phyloP scores from a whole-genome alignment of 2,888 invertebrate genomes.

The Lasiommata megera region DNA sequence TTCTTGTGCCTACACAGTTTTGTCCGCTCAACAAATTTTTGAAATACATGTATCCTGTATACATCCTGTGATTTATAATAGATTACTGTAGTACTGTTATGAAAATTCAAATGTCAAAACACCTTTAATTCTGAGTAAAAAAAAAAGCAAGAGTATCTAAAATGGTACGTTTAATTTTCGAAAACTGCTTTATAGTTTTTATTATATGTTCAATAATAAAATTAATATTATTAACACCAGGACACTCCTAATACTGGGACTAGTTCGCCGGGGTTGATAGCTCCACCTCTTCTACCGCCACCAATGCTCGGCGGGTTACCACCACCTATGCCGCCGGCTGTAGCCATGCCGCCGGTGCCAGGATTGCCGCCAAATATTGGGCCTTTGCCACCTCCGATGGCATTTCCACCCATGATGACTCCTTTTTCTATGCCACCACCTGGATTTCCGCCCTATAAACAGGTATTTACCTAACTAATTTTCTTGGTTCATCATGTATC shows the following conservation, averaged over 20 bases:
- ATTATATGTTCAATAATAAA: not conserved
- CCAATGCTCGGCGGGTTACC: conserved; percentile 70
- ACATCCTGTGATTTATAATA: too few species aligned
- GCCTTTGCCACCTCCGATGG: conserved; percentile 72
- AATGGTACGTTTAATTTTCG: not conserved
- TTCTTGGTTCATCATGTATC: too few species aligned
- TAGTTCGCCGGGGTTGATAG: conserved; percentile 64
- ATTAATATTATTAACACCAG: conserved; percentile 36
- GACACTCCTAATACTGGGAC: conserved; percentile 62
- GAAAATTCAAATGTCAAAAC: too few species aligned
- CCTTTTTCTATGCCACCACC: conserved; percentile 91
- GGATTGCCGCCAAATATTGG: conserved; percentile 69
- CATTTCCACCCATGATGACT: conserved; percentile 84
- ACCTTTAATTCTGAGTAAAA: too few species aligned
- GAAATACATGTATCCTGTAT: too few species aligned
- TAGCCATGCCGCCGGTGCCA: conserved; percentile 76
- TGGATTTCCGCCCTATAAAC: conserved; percentile 82
- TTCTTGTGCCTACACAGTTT: too few species aligned
- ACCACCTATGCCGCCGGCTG: conserved; percentile 75
- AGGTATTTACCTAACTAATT: conserved; percentile 42
- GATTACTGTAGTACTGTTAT: too few species aligned
- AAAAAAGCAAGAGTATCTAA: not conserved
- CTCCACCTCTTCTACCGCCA: conserved; percentile 63
- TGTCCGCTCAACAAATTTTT: too few species aligned
- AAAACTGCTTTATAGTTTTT: not conserved